Evolutionary conservation across 1,140 invertebrate genomes (phyloP).

Genomic region (Apolygus lucorum): DNA sequence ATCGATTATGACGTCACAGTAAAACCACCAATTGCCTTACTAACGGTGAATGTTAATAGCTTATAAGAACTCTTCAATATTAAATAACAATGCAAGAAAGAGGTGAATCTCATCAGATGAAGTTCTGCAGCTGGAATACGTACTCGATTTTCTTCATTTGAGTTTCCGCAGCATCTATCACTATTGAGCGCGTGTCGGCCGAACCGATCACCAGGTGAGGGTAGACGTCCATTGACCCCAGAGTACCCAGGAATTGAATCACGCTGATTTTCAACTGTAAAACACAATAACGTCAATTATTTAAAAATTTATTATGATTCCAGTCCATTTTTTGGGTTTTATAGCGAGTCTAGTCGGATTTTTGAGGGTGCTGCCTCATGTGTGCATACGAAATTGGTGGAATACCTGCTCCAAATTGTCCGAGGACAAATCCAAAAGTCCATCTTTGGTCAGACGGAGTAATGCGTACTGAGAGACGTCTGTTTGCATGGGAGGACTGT

Average conservation of each 20-base stretch:
- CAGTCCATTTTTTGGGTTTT: too few species aligned
- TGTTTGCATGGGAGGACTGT: not conserved
- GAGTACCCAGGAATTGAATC: slow-evolving; percentile 62
- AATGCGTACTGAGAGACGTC: slow-evolving; percentile 17
- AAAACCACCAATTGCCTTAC: too few species aligned
- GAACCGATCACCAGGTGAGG: slow-evolving; percentile 72
- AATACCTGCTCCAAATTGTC: slow-evolving; percentile 60
- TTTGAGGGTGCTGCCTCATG: too few species aligned
- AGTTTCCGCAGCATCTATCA: slow-evolving; percentile 66
- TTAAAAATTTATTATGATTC: not conserved
- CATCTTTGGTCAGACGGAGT: slow-evolving; percentile 41
- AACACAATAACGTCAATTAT: slow-evolving; percentile 19
- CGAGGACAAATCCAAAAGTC: slow-evolving; percentile 57
- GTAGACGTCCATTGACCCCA: slow-evolving; percentile 48
- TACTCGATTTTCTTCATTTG: slow-evolving; percentile 38
- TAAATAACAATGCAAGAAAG: too few species aligned
- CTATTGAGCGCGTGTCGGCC: slow-evolving; percentile 74
- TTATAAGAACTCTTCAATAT: too few species aligned
- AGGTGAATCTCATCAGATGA: too few species aligned
- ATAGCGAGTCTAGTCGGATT: too few species aligned
- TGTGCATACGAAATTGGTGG: not conserved
- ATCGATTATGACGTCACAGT: too few species aligned
- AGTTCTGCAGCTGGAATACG: slow-evolving; percentile 60
- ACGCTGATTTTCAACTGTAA: slow-evolving; percentile 64
- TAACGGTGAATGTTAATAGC: too few species aligned